phyloP scores from a whole-genome alignment of 2,888 invertebrate species.

The Eilema depressum region DNA sequence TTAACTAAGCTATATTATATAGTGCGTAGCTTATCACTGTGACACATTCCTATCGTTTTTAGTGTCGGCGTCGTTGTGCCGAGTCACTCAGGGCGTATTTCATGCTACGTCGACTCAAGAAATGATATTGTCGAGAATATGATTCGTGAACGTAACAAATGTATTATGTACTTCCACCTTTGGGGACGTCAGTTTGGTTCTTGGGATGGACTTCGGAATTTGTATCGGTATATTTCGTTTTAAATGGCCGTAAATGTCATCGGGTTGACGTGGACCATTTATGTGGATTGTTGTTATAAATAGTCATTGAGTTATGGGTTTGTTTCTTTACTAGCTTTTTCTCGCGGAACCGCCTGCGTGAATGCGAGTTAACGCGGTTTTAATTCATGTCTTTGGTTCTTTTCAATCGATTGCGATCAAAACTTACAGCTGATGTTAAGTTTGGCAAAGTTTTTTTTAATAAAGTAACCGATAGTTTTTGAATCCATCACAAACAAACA shows the following conservation, averaged over 20 bases:
- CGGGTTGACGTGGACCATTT: neutral
- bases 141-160: constrained; percentile 83
- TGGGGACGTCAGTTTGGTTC: constrained; percentile 35
- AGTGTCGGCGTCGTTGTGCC: constrained; percentile 79
- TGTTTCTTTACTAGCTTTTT: neutral
- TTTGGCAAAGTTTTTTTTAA: no score
- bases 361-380: neutral
- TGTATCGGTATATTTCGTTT: constrained; percentile 22
- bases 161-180: constrained; percentile 70
- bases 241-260: constrained; percentile 15
- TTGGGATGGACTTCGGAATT: constrained; percentile 31
- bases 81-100: constrained; percentile 86
- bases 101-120: constrained; percentile 85
- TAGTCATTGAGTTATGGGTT: neutral
- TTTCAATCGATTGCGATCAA: no score
- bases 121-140: constrained; percentile 85
- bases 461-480: no score
- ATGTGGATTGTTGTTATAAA: constrained; percentile 1
- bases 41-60: constrained; percentile 55
- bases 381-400: no score
- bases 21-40: constrained; percentile 45
- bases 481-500: no score
- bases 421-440: no score
- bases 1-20: constrained; percentile 16
- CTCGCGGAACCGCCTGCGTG: neutral